Conservation (phyloP, 2,113 vertebrate species). For the Panthera uncia region DNA sequence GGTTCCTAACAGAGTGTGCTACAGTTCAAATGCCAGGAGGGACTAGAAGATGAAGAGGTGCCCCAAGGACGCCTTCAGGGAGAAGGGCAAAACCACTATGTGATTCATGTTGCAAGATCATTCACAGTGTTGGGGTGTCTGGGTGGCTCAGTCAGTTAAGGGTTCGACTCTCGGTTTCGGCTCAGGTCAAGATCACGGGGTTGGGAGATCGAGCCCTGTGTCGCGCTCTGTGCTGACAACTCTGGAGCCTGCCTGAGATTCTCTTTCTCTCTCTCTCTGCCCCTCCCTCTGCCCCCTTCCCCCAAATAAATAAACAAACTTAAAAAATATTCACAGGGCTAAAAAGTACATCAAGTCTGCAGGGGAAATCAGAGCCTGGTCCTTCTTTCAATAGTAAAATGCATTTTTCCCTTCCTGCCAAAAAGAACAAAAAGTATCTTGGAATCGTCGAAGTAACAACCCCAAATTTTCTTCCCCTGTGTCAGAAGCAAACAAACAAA, state of each 20-base stretch:
- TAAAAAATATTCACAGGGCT: too few species aligned
- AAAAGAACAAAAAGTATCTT: conserved; percentile 17
- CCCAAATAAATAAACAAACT: too few species aligned
- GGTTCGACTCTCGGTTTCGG: too few species aligned
- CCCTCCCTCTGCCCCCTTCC: too few species aligned
- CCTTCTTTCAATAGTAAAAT: background rate
- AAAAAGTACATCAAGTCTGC: background rate
- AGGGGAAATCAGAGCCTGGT: background rate
- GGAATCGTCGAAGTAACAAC: conserved; percentile 43
- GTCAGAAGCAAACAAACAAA: conserved; percentile 58
- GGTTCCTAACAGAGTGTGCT: background rate
- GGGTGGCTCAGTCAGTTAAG: too few species aligned
- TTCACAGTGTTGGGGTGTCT: background rate
- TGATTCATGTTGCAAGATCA: background rate
- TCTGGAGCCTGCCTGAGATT: too few species aligned
- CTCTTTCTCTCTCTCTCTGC: too few species aligned
- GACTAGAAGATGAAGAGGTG: background rate
- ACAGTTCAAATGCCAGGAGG: background rate
- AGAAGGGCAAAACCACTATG: background rate
- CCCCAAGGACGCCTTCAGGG: background rate
- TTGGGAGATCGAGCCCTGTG: too few species aligned
- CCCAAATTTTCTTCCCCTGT: conserved; percentile 46
- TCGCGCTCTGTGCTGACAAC: too few species aligned
- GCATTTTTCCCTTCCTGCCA: conserved; percentile 19
- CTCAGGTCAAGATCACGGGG: too few species aligned